Percentiles rank a stretch among this genome's conserved stretches.
Evolutionary conservation across 2,797 vertebrate genomes (phyloP).

Genomic region (Artibeus lituratus): DNA sequence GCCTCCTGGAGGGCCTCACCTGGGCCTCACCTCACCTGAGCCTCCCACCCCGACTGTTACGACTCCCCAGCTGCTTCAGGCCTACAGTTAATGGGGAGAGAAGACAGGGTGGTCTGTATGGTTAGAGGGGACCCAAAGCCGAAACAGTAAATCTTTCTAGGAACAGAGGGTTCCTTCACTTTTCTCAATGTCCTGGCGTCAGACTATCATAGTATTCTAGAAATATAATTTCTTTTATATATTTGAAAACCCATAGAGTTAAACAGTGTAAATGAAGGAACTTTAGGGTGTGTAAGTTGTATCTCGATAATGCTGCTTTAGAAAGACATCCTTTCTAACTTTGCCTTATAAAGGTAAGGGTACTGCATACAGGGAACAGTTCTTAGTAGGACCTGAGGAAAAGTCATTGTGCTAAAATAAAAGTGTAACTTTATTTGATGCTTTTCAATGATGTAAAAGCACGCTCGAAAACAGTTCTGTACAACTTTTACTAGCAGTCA

Average conservation of each 20-base stretch:
- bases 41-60: not conserved
- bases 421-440: not conserved
- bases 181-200: not conserved
- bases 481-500: not conserved
- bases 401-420: not conserved
- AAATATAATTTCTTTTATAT: not conserved
- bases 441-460: not conserved
- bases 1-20: too few species aligned
- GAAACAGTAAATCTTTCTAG: not conserved
- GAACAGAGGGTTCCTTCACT: not conserved
- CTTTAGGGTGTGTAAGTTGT: not conserved
- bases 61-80: not conserved
- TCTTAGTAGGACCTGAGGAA: not conserved
- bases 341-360: not conserved
- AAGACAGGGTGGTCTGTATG: rapidly evolving
- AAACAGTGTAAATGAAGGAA: not conserved
- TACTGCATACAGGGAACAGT: not conserved
- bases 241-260: not conserved
- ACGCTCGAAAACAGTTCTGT: not conserved
- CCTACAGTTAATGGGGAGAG: rapidly evolving
- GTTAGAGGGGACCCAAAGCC: not conserved
- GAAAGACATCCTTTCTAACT: not conserved
- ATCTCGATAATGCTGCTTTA: not conserved
- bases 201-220: not conserved
- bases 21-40: too few species aligned